Conservation (phyloP, 2,888 invertebrate genomes). For the Phyllotreta striolata region DNA sequence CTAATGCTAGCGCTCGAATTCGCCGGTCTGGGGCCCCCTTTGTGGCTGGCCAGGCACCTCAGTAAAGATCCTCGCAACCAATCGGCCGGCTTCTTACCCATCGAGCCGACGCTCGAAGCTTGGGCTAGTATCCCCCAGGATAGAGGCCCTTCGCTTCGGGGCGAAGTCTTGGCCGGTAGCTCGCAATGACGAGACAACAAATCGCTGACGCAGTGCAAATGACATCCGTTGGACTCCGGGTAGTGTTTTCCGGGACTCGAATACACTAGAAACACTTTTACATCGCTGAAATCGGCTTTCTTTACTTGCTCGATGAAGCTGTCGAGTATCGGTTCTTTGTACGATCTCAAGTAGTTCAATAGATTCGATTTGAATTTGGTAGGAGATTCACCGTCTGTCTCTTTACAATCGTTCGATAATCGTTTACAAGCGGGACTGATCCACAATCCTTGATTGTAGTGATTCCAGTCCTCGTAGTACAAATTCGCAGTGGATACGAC, state of each 20-base stretch:
- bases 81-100: constrained; percentile 64
- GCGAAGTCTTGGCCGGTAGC: constrained; percentile 56
- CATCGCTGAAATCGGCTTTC: constrained; percentile 80
- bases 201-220: constrained; percentile 68
- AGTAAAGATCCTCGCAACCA: constrained; percentile 80
- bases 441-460: constrained; percentile 94
- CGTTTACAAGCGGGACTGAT: constrained; percentile 81
- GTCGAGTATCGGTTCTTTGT: constrained; percentile 72
- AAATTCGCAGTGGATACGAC: constrained; percentile 93
- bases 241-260: constrained; percentile 85
- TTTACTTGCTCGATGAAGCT: constrained; percentile 79
- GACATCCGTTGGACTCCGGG: constrained; percentile 51
- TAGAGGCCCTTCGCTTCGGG: constrained; percentile 56
- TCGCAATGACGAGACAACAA: constrained; percentile 73
- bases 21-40: constrained; percentile 64
- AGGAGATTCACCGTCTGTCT: constrained; percentile 76
- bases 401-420: constrained; percentile 65
- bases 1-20: constrained; percentile 67
- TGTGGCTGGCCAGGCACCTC: constrained; percentile 67
- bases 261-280: constrained; percentile 85
- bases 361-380: constrained; percentile 85
- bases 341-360: constrained; percentile 77
- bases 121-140: constrained; percentile 75
- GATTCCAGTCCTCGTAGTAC: constrained; percentile 91
- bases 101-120: constrained; percentile 87